A percentile compares a stretch with the other conserved stretches of the same genome.
Evolutionary conservation across 2,888 invertebrate genomes (phyloP).

Genomic region (Lasioglossum oenotherae): DNA sequence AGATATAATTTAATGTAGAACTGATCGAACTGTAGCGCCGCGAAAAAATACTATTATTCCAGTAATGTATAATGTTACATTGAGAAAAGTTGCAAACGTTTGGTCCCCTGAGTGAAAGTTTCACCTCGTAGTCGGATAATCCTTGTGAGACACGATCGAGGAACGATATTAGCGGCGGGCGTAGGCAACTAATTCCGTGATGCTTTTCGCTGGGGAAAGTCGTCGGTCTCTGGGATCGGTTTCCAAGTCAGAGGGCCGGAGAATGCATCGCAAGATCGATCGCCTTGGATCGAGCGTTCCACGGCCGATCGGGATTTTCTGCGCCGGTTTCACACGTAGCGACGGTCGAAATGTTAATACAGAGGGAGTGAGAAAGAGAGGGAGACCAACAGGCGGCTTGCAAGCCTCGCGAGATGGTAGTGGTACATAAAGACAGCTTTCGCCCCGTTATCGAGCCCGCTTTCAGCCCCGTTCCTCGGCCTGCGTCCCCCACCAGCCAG

Average conservation of each 20-base stretch:
- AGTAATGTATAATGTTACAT: no score
- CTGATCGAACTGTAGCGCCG: no score
- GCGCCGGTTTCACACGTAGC: conserved; percentile 62
- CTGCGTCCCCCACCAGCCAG: conserved; percentile 4
- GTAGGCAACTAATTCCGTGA: conserved; percentile 54
- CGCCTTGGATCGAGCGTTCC: conserved; percentile 63
- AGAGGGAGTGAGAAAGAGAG: neutral
- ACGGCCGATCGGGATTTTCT: conserved; percentile 61
- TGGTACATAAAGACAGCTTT: conserved; percentile 70
- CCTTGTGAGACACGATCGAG: neutral
- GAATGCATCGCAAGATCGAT: conserved; percentile 62
- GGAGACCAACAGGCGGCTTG: conserved; percentile 11
- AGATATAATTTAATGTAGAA: no score
- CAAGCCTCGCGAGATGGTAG: conserved; percentile 38
- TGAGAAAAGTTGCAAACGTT: no score
- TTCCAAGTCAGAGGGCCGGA: conserved; percentile 34
- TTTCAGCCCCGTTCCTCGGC: conserved; percentile 41
- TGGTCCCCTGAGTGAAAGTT: no score
- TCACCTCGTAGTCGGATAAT: neutral
- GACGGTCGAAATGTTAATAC: conserved; percentile 52
- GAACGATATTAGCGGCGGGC: conserved; percentile 53
- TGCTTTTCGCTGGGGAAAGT: conserved; percentile 49
- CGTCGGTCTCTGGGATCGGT: conserved; percentile 54
- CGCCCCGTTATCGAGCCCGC: conserved; percentile 72
- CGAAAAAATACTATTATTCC: no score